Conservation (phyloP, 2,797 vertebrate genomes). For the Paratrypauchen microcephalus region DNA sequence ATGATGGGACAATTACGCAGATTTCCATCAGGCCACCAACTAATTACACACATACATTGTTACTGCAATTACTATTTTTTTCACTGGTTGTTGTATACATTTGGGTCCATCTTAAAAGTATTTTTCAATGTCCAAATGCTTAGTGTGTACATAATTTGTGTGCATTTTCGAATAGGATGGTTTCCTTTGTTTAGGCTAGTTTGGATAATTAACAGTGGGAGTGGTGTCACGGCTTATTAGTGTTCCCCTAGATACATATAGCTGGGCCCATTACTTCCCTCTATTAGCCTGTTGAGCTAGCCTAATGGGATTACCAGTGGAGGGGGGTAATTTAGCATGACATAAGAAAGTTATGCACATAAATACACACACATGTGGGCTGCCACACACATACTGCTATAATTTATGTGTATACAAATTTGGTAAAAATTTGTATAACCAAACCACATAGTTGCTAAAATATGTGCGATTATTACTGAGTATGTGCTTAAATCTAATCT, state of each 20-base stretch:
- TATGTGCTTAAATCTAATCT: too few relatives aligned
- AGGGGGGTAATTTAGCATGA: conserved; percentile 98
- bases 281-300: conserved; percentile 99
- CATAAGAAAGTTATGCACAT: conserved; percentile 94
- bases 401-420: conserved; percentile 6
- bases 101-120: conserved; percentile 19
- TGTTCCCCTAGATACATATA: conserved; percentile 88
- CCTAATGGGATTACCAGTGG: conserved; percentile 99
- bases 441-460: too few relatives aligned
- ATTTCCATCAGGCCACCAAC: conserved; percentile 70
- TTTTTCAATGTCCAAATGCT: conserved; percentile 30
- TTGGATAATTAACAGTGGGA: conserved; percentile 99
- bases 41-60: conserved; percentile 64
- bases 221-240: conserved; percentile 99
- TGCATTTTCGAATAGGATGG: conserved; percentile 58
- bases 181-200: conserved; percentile 96
- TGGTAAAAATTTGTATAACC: not conserved
- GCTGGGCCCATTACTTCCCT: conserved; percentile 99
- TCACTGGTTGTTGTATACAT: conserved; percentile 30
- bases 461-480: too few relatives aligned
- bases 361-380: conserved; percentile 57
- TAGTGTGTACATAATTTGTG: conserved; percentile 25
- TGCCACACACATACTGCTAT: conserved; percentile 31
- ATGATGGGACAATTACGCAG: conserved; percentile 75
- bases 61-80: conserved; percentile 27